phyloP scores from a whole-genome alignment of 2,113 vertebrate genomes.

The Hiodon alosoides region DNA sequence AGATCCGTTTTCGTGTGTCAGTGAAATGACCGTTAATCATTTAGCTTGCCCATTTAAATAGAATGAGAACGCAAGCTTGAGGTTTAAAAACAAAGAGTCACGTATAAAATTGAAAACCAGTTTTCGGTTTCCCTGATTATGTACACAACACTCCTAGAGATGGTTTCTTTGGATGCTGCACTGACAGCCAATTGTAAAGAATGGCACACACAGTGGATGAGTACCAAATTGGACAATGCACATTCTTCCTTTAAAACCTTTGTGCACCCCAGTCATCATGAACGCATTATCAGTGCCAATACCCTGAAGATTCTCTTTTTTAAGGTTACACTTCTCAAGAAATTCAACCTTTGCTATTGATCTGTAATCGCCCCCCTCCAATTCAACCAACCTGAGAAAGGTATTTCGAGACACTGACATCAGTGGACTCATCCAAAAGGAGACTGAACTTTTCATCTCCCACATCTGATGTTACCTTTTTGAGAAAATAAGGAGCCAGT shows the following conservation, averaged over 20 bases:
- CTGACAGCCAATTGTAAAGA: conserved; percentile 16
- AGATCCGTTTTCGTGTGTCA: too few species aligned
- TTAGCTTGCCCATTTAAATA: too few species aligned
- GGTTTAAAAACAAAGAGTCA: too few species aligned
- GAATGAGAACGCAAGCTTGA: too few species aligned
- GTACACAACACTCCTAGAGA: not conserved
- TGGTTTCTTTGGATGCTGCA: conserved; percentile 11
- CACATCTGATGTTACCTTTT: not conserved
- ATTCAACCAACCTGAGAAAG: conserved; percentile 34
- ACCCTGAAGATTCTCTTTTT: not conserved
- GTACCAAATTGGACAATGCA: conserved; percentile 8
- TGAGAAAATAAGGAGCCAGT: not conserved
- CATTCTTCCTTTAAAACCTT: conserved; percentile 17
- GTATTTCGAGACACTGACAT: conserved; percentile 20
- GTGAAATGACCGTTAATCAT: too few species aligned
- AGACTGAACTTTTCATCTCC: not conserved
- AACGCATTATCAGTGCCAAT: conserved; percentile 15
- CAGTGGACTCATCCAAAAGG: not conserved
- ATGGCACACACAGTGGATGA: conserved; percentile 14
- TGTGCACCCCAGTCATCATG: conserved; percentile 11
- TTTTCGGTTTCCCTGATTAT: conserved; percentile 8
- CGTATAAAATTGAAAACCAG: not conserved
- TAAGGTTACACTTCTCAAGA: not conserved
- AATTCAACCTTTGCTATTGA: not conserved
- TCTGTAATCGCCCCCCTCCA: conserved; percentile 29